Base-by-base conservation (phyloP, 2,888 invertebrate genomes). In the Belgica antarctica region DNA sequence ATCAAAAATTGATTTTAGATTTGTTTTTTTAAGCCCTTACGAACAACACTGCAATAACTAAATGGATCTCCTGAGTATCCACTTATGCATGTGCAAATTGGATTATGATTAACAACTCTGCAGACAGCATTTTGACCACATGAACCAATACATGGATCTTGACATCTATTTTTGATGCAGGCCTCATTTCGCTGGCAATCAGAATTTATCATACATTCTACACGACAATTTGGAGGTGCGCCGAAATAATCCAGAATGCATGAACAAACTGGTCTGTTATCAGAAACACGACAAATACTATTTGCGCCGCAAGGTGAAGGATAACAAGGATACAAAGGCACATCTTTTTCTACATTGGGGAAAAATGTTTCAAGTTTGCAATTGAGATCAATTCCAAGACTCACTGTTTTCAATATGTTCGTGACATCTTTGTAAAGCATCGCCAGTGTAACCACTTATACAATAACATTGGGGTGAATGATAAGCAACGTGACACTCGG, bases 11-110 rank as follows among this genome's bases (percentile, higher is more conserved):
- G 12, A 12, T 31, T 31, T 12, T 31, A 31, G 34, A 12, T 31
- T 31, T 31, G 34, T 8, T 8, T 31, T 31, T 31, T 31, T 8
- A 31, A 31, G 12, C 12, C 34, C 34, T 87, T 85, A 89, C 89
- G 83, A 79, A 85, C 83, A 83, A 87, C 85, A 46, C 84, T 76
- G 76, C 92, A 92, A 75, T 87, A 85, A 71, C 87, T 82, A 77
- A 92, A 91, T 71, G 94, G 92, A 82, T 94, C 92, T 70, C 94
- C 94, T 36, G 83, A 84, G 77, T 85, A 88, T 74, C 88, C 89
- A 73, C 84, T 81, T 66, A 86, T 84, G 78, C 94, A 94, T 77
- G 88, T 89, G 81, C 94, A 94, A 73, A 91, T 86, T 46, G 93
- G 90, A 78, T 90, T 91, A 77, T 94, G 94, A 78, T 90, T 91